Evolutionary conservation across 1,140 invertebrate species (phyloP), one percentile per base, ranked within the genome.

Genomic region (Halictus rubicundus): DNA sequence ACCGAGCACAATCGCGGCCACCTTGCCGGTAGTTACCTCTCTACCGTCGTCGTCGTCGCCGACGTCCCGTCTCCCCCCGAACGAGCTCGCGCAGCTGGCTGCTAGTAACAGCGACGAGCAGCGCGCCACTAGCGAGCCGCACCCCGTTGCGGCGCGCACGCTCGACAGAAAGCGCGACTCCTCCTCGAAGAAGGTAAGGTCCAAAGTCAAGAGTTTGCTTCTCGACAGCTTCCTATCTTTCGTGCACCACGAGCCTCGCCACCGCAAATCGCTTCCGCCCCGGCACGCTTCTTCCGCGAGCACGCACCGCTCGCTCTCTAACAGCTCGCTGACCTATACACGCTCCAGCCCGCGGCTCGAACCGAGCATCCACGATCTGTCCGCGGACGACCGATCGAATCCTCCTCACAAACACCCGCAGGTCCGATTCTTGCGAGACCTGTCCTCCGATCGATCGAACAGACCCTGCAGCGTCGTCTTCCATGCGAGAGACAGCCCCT

Each of bases 131-230:
- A 87, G 69, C 49, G 81, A 68, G 79, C 19, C 21, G 54, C 5
- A 5, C 21, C 83, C 54, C 78, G 72, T 80, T 81, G 81, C 81
- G 68, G 60, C 85, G 78, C 78, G 80, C 79, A 78, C 83, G 54
- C 59, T 89, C 75, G 86, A 89, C 59, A 87, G 84, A 87, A 90
- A 88, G 60, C 85, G 85, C 77, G 87, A 89, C 71, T 68, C 60
- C 69, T 68, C 60, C 49, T 16, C 37, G 49, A 88, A 88, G 68
- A 93, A 93, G 92, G 92, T 93, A 93, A 92, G 91, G 87, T 89
- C 88, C 81, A 90, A 82, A 85, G 88, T 91, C 77, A 90, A 91
- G 86, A 90, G 89, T 83, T 86, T 91, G 63, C 78, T 92, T 69
- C 71, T 86, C 88, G 87, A 90, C 80, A 81, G 90, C 87, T 90